Percentiles rank a stretch among this genome's conserved stretches.
Evolutionary conservation across 92 coral and sea anemone species (phyloP).

Genomic region (Phenganax marumi): DNA sequence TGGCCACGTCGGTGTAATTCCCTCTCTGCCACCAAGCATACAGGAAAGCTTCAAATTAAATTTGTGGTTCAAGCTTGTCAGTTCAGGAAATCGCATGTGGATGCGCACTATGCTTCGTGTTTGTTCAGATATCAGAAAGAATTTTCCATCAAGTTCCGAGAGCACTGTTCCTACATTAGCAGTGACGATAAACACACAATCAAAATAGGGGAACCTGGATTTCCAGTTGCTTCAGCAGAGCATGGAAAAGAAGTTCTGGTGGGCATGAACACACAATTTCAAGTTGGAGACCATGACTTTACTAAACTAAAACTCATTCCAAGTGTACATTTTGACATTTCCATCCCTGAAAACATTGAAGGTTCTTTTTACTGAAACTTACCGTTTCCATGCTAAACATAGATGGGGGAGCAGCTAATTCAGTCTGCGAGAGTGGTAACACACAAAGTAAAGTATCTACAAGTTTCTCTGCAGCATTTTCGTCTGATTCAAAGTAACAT

Average conservation of each 20-base stretch:
- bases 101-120: slow-evolving; percentile 48
- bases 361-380: background rate
- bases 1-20: no score
- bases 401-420: background rate
- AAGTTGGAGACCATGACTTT: slow-evolving; percentile 4
- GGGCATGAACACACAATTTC: background rate
- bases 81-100: background rate
- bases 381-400: no score
- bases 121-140: slow-evolving; percentile 38
- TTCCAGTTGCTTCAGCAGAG: slow-evolving; percentile 55
- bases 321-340: background rate
- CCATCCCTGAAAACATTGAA: background rate
- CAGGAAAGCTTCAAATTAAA: background rate
- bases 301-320: background rate
- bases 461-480: background rate
- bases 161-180: slow-evolving; percentile 25
- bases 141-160: slow-evolving; percentile 24
- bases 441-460: background rate
- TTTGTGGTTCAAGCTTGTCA: background rate
- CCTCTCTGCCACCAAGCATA: background rate
- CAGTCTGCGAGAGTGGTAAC: background rate
- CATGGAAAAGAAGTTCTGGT: slow-evolving; percentile 40
- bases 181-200: slow-evolving; percentile 52
- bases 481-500: background rate
- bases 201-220: slow-evolving; percentile 48